Conservation (phyloP, 2,113 vertebrate genomes). For the Hipposideros armiger region DNA sequence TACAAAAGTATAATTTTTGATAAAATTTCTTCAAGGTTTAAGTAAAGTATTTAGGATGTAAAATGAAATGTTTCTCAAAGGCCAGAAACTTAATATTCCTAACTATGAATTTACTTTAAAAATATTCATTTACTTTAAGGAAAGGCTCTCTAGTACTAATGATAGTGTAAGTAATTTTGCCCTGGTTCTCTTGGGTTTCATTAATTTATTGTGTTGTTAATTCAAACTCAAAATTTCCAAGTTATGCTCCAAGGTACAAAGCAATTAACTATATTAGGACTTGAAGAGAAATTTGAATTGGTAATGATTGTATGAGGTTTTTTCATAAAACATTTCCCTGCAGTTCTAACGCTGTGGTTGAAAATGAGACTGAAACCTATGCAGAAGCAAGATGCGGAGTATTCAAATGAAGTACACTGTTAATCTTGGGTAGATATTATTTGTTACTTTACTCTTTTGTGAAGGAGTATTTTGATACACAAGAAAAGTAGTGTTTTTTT, state of each 20-base stretch:
- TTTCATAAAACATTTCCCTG: conserved; percentile 27
- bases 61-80: conserved; percentile 26
- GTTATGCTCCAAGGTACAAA: not conserved
- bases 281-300: conserved; percentile 8
- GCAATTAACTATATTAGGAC: not conserved
- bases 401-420: not conserved
- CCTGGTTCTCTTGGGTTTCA: not conserved
- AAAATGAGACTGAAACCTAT: conserved; percentile 28
- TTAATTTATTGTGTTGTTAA: not conserved
- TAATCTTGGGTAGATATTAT: not conserved
- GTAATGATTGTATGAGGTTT: not conserved
- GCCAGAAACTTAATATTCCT: not conserved
- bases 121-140: not conserved
- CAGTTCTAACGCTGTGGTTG: not conserved
- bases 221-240: not conserved
- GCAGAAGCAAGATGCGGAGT: not conserved
- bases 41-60: not conserved
- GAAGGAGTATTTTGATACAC: not conserved
- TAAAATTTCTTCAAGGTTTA: not conserved
- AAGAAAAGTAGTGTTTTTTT: not conserved
- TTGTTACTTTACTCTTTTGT: not conserved
- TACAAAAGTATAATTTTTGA: not conserved
- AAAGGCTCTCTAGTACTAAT: not conserved
- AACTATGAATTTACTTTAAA: not conserved
- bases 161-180: not conserved